Conservation (phyloP, 2,888 invertebrate species). For the Phrixothrix hirtus region DNA sequence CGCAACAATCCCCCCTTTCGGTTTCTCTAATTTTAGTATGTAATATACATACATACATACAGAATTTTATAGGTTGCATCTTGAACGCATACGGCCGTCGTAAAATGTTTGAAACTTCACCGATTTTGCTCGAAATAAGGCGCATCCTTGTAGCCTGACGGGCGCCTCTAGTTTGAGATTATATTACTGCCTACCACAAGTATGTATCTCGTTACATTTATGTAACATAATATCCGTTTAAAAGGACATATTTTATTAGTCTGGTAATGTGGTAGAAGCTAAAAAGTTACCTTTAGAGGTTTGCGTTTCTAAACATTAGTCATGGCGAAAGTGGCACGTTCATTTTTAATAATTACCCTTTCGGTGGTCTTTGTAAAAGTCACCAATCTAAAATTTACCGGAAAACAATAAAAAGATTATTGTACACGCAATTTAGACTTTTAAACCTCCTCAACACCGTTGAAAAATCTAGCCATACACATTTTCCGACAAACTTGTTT, state of each 20-base stretch:
- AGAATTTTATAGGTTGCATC: slow-evolving; percentile 18
- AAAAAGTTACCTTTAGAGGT: too few species aligned
- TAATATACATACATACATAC: slow-evolving; percentile 12
- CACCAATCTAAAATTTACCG: background rate
- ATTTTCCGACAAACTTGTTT: too few species aligned
- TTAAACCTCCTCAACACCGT: too few species aligned
- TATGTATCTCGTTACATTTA: slow-evolving; percentile 22
- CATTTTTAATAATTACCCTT: too few species aligned
- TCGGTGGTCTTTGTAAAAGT: too few species aligned
- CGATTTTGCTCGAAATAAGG: slow-evolving; percentile 1
- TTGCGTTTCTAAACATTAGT: too few species aligned
- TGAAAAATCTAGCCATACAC: too few species aligned
- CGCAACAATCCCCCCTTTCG: background rate
- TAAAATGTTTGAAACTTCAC: slow-evolving; percentile 10
- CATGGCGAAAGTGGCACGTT: too few species aligned
- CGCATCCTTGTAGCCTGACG: slow-evolving; percentile 11
- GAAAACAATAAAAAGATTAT: background rate
- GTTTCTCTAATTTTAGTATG: slow-evolving; percentile 11
- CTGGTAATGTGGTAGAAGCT: background rate
- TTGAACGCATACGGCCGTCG: slow-evolving; percentile 17
- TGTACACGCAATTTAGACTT: background rate
- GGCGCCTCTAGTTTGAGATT: slow-evolving; percentile 20
- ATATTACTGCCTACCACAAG: slow-evolving; percentile 18
- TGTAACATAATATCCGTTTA: slow-evolving; percentile 17
- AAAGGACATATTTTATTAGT: slow-evolving; percentile 17